Conservation (phyloP, 2,888 invertebrate genomes). For the Acleris literana region DNA sequence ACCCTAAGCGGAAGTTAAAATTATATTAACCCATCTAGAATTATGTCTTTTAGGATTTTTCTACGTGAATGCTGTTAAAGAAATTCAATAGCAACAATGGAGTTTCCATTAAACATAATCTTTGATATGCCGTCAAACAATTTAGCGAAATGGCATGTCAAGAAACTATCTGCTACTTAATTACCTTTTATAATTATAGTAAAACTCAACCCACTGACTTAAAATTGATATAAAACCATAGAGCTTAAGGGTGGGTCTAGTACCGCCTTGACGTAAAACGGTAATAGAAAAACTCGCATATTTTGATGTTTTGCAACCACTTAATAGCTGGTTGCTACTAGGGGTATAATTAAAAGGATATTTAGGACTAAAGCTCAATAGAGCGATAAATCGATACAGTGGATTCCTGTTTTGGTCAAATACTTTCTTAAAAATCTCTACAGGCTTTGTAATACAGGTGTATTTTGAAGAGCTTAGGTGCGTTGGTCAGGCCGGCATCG, state of each 20-base stretch:
- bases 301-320: constrained; percentile 75
- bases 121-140: constrained; percentile 25
- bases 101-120: background rate
- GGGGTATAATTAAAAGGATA: constrained; percentile 73
- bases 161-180: constrained; percentile 27
- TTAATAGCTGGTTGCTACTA: constrained; percentile 63
- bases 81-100: too few species aligned
- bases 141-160: constrained; percentile 19
- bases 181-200: constrained; percentile 57
- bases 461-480: background rate
- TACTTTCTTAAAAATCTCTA: background rate
- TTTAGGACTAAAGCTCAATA: constrained; percentile 66
- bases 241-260: constrained; percentile 51
- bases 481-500: background rate
- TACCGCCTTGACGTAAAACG: constrained; percentile 55
- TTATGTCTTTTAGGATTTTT: too few species aligned
- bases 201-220: constrained; percentile 58
- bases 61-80: too few species aligned
- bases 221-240: constrained; percentile 72
- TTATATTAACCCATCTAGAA: too few species aligned
- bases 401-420: constrained; percentile 26
- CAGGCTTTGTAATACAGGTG: background rate
- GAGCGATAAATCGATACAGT: constrained; percentile 66
- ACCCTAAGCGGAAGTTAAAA: too few species aligned
- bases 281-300: constrained; percentile 56